Conservation (phyloP, 1,140 invertebrate genomes). For the Subanguina moxae region DNA sequence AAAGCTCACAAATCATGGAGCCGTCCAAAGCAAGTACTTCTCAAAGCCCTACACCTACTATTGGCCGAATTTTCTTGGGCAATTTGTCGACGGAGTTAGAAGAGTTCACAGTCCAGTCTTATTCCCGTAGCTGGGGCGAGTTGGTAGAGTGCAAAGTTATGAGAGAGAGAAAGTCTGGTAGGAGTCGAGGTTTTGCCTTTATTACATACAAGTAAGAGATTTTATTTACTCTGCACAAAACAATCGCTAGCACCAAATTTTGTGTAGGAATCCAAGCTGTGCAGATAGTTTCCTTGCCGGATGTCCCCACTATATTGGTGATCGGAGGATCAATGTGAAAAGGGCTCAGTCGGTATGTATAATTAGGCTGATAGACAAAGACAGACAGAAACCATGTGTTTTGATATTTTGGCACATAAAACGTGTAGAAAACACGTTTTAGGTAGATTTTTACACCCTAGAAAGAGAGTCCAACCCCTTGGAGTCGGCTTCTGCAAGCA, state of each 20-base stretch:
- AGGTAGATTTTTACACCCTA: no score
- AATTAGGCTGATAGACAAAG: neutral
- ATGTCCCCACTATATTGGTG: constrained; percentile 30
- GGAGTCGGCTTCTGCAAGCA: no score
- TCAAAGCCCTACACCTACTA: neutral
- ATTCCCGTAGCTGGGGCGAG: constrained; percentile 23
- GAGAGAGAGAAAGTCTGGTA: constrained; percentile 22
- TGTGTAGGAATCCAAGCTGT: neutral
- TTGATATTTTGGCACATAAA: no score
- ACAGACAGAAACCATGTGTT: no score
- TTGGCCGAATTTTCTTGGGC: constrained; percentile 14
- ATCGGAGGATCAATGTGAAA: constrained; percentile 26
- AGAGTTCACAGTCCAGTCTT: constrained; percentile 23
- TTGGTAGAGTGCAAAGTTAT: constrained; percentile 27
- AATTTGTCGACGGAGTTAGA: constrained; percentile 27
- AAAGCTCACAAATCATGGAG: neutral
- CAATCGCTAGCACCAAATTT: neutral
- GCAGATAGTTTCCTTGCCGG: constrained; percentile 12
- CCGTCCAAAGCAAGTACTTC: neutral
- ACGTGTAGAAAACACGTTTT: no score
- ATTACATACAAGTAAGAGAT: neutral
- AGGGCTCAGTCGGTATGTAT: constrained; percentile 9
- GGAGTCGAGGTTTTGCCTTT: constrained; percentile 25
- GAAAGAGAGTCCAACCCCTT: no score
- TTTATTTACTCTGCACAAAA: neutral